Evolutionary conservation across 1,140 invertebrate genomes (phyloP), one percentile per base, ranked within the genome.

Genomic region (Eulimnadia texana): DNA sequence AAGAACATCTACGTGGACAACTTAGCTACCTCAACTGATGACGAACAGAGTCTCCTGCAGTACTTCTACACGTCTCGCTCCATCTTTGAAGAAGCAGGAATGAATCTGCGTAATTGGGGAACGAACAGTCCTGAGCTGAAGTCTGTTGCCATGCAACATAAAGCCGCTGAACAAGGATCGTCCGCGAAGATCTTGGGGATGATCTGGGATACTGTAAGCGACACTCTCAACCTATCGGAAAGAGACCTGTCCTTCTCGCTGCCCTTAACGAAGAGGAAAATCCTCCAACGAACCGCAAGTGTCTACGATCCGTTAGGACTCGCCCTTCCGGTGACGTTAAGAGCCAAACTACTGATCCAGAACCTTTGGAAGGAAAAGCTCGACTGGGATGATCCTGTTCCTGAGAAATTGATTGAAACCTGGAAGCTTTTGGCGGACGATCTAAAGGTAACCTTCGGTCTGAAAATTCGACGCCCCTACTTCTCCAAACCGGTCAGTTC

Each of bases 291-390:
- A 0, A 54, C 62, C 2, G 58, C 65, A 3, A 47, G 52, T 51
- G 56, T 62, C 9, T 66, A 64, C 47, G 66, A 67, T 62, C 64
- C 66, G 6, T 11, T 67, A 1, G 59, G 64, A 9, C 61, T 60
- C 19, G 9, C 66, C 20, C 28, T 62, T 19, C 66, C 64, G 3
- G 56, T 64, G 11, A 61, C 50, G 0, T 57, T 66, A 20, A 58
- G 53, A 19, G 65, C 58, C 13, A 67, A 62, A 47, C 19, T 65
- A 3, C 19, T 67, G 2, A 50, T 66, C 22, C 65, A 65, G 47
- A 28, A 60, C 60, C 20, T 67, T 3, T 67, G 66, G 64, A 60
- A 58, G 24, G 20, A 20, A 1, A 61, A 64, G 23, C 28, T 59
- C 10, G 55, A 63, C 11, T 66, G 66, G 66, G 65, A 67, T 47